Percentiles rank a stretch among this genome's conserved stretches.
phyloP scores from a whole-genome alignment of 2,888 invertebrate species.

The Drosophila formosana region DNA sequence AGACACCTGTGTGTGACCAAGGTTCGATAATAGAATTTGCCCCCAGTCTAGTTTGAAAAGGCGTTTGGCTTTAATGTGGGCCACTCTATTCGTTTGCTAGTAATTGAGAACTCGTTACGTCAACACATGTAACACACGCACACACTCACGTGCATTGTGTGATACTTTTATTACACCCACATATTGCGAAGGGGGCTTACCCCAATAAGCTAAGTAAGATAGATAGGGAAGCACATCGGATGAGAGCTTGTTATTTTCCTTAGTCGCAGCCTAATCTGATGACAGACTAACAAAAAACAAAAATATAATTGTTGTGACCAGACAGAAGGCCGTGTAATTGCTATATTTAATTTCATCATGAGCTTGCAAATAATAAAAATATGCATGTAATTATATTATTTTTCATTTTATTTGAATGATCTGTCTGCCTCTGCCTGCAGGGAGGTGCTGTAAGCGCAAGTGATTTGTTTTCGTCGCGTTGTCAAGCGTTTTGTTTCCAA shows the following conservation, averaged over 20 bases:
- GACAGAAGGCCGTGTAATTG: conserved; percentile 49
- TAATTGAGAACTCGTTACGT: conserved; percentile 27
- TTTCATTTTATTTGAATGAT: conserved; percentile 30
- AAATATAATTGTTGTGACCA: conserved; percentile 12
- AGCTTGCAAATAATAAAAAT: conserved; percentile 22
- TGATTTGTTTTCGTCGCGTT: conserved; percentile 59
- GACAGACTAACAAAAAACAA: conserved; percentile 37
- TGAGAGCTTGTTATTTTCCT: conserved; percentile 20
- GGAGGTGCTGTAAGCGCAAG: conserved; percentile 31
- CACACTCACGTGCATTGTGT: background rate
- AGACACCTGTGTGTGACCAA: conserved; percentile 17
- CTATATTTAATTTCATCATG: conserved; percentile 67
- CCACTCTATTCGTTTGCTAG: conserved; percentile 14
- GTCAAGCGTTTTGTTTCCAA: conserved; percentile 62
- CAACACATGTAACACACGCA: background rate
- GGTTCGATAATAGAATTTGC: conserved; percentile 21
- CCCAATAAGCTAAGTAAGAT: conserved; percentile 9
- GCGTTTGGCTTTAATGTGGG: conserved; percentile 23
- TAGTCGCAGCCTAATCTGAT: conserved; percentile 40
- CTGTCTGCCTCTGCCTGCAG: conserved; percentile 32
- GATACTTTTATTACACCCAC: conserved; percentile 31
- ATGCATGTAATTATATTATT: conserved; percentile 18
- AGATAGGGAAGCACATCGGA: background rate
- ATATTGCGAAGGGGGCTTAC: conserved; percentile 39
- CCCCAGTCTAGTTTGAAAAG: conserved; percentile 23